phyloP scores from a whole-genome alignment of 2,888 invertebrate genomes.

The Priapulus caudatus region DNA sequence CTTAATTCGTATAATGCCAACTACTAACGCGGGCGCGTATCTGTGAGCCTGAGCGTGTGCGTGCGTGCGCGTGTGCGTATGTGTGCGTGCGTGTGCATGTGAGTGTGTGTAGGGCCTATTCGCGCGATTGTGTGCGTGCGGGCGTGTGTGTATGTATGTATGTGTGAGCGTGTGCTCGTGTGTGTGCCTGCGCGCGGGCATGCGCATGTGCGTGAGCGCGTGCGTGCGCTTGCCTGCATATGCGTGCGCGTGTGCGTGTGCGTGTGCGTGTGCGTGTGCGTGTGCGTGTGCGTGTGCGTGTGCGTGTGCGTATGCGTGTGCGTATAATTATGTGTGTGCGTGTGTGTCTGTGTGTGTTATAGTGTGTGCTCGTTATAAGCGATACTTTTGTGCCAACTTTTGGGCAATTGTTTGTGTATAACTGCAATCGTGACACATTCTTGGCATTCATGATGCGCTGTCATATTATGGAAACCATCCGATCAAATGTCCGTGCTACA shows the following conservation, averaged over 20 bases:
- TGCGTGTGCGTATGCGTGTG: constrained; percentile 3
- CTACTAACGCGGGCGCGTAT: too few relatives aligned
- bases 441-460: too few relatives aligned
- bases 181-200: neutral
- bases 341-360: neutral
- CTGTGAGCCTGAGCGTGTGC: too few relatives aligned
- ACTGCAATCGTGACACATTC: too few relatives aligned
- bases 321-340: neutral
- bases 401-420: too few relatives aligned
- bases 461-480: too few relatives aligned
- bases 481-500: too few relatives aligned
- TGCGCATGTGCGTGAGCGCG: constrained; percentile 1
- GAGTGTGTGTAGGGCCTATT: neutral
- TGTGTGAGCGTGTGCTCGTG: neutral
- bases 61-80: constrained; percentile 3
- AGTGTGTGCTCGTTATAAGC: too few relatives aligned
- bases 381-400: too few relatives aligned
- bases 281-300: constrained; percentile 3
- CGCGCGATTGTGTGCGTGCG: neutral
- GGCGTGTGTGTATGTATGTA: neutral
- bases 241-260: constrained; percentile 3
- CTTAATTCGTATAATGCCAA: too few relatives aligned
- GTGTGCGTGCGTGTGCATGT: constrained; percentile 3
- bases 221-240: neutral
- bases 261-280: constrained; percentile 3